Base-by-base conservation (phyloP, 1,140 invertebrate genomes). In the Zaprionus vittiger region DNA sequence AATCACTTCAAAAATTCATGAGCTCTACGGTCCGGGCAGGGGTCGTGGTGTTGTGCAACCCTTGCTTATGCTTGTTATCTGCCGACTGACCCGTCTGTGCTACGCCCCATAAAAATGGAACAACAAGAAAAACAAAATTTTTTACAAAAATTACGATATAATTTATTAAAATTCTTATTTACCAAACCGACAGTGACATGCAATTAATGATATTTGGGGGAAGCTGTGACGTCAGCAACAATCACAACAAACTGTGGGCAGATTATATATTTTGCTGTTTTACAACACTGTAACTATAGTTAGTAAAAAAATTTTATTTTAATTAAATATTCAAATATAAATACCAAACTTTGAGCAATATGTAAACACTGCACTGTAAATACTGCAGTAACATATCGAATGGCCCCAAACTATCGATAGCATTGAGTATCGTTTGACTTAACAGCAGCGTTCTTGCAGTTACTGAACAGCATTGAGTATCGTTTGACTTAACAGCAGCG, bases 161-260 rank as follows among this genome's bases (percentile, higher is more conserved):
- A 84, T 89, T 89, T 89, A 89, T 89, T 89, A 89, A 89, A 90
- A 89, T 90, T 89, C 85, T 72, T 80, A 86, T 86, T 86, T 82
- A 63, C 65, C 44, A 55, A 52, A 68, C 38, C 38, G 38, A 41
- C 15, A 41, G 38, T n/a, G 38, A 47, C 41, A 47, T 2, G 6
- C 17, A 44, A 7, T 44, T 4, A 7, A 0, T 44, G 41, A 17
- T n/a, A 17, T 44, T 44, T 44, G 2, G 6, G 41, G 38, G 4
- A 5, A 11, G 38, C 37, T 38, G 37, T 38, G 15, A 38, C 12
- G 15, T 38, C 37, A 41, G 15, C 14, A 15, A 15, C 15, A 44
- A 17, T 17, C n/a, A n/a, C 7, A 44, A 38, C 4, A 15, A 15
- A 15, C n/a, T 17, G 6, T 2, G 7, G 2, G 1, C 41, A 3